phyloP scores from a whole-genome alignment of 2,113 vertebrate species.

The Conger conger region DNA sequence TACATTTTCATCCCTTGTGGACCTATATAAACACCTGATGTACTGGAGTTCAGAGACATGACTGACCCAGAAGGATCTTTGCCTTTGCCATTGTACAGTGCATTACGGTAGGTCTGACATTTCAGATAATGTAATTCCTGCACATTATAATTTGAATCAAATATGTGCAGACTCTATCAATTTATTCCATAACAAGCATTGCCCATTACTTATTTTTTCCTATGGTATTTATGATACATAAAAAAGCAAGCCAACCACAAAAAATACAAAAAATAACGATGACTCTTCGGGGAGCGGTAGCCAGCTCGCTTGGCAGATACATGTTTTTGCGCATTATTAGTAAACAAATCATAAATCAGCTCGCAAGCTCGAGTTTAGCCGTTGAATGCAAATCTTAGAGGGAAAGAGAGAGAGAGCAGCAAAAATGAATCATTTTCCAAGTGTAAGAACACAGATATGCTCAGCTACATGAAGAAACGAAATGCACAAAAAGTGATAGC shows the following conservation, averaged over 20 bases:
- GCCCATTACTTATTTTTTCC: background rate
- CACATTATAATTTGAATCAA: conserved; percentile 6
- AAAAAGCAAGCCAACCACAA: no score
- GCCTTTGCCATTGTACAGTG: background rate
- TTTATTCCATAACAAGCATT: background rate
- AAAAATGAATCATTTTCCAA: background rate
- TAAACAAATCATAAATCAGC: conserved; percentile 22
- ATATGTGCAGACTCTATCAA: background rate
- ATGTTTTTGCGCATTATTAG: background rate
- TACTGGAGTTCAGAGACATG: no score
- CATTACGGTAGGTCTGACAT: background rate
- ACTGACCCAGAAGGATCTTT: background rate
- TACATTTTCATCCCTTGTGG: no score
- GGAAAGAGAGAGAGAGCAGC: no score
- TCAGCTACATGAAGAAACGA: background rate
- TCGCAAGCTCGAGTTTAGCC: background rate
- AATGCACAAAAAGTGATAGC: background rate
- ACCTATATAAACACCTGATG: background rate
- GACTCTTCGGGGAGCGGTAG: background rate
- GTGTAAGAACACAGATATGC: background rate
- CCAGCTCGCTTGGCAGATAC: background rate
- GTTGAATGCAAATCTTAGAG: background rate
- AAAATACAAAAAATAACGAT: background rate
- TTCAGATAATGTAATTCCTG: conserved; percentile 2
- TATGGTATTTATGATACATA: background rate